Evolutionary conservation across 2,113 vertebrate genomes (phyloP), one percentile per base, ranked within the genome.

Genomic region (Triplophysa rosa): DNA sequence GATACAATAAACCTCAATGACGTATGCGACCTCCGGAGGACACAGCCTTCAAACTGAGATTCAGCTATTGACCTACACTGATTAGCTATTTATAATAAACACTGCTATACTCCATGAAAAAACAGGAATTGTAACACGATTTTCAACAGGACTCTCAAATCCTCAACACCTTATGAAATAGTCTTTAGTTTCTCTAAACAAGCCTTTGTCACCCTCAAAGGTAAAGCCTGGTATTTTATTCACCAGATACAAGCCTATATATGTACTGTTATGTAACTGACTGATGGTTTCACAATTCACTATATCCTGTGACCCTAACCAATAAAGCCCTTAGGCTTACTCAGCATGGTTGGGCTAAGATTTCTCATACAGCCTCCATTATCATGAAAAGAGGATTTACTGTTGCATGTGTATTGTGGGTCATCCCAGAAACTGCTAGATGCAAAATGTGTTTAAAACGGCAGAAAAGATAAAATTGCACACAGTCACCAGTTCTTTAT

Each of bases 181-280:
- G 56, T 26, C n/a, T 73, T 37, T 37, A 37, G 56, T 62, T 73
- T 73, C 40, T 73, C 70, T 73, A 23, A 42, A 58, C 21, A 42
- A 74, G 37, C 58, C 24, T 74, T 16, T 74, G 37, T 14, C 40
- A 17, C n/a, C 54, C 17, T 42, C 7, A 16, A 21, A 73, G 14
- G 56, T 42, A 74, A 58, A 74, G 21, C 58, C 42, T 62, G 37
- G 14, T 16, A 9, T 23, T 61, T 73, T 23, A 42, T 23, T 42
- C 8, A 73, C 21, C 69, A 23, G 19, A 72, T 21, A 21, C 26
- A 65, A 83, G 66, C 81, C 70, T 65, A 71, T 77, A 85, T 87
- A 87, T 82, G 64, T 80, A 3, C 8, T 21, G 8, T 61, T 73
- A 73, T 61, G 13, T 62, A 45, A 61, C 56, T 61, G 21, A 17